phyloP scores from a whole-genome alignment of 1,140 invertebrate species.

The Battus philenor region DNA sequence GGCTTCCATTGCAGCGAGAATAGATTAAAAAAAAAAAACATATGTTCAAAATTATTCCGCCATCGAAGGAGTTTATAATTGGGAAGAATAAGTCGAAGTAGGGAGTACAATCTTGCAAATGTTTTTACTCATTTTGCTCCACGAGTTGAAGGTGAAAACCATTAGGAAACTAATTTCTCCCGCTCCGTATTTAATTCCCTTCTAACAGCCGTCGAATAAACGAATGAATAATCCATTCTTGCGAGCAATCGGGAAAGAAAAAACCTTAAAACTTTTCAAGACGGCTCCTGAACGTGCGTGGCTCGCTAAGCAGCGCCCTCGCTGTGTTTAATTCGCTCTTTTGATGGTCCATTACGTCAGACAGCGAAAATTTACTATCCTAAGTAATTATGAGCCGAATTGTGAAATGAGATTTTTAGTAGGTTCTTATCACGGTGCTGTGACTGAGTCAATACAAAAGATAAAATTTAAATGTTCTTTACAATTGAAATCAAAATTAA shows the following conservation, averaged over 20 bases:
- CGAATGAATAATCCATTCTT: neutral
- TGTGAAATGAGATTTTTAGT: neutral
- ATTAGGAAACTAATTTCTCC: no score
- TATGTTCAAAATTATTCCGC: no score
- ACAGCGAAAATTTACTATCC: neutral
- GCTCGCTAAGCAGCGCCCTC: neutral
- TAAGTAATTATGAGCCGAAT: neutral
- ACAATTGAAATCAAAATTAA: no score
- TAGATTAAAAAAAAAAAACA: no score
- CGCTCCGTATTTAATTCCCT: neutral
- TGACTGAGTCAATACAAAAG: no score
- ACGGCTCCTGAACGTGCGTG: neutral
- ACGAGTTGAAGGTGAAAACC: no score
- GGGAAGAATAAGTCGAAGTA: no score
- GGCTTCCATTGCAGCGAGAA: no score
- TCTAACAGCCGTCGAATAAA: neutral
- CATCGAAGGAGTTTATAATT: no score
- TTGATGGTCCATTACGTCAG: constrained; percentile 2
- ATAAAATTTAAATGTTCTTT: no score
- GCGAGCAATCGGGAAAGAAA: neutral
- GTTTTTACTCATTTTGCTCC: no score
- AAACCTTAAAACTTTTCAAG: neutral
- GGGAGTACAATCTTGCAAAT: no score
- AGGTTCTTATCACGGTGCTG: neutral
- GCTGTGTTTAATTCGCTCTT: constrained; percentile 1